Evolutionary conservation across 2,888 invertebrate genomes (phyloP), one percentile per base, ranked within the genome.

Genomic region (Sialis fuliginosa): DNA sequence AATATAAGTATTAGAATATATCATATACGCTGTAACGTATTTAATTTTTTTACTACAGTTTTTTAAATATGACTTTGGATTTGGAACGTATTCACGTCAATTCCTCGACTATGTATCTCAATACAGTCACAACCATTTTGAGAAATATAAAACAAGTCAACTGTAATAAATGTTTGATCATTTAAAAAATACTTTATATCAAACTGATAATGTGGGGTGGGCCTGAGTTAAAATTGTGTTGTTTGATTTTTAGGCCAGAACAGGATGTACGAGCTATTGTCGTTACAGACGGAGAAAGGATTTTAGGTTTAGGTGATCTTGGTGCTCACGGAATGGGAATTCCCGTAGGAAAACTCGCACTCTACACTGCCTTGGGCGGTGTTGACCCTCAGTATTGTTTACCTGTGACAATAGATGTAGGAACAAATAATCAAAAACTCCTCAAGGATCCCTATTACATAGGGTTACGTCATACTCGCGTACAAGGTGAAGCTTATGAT

Each of bases 311-410:
- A 46, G 98, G 98, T 3, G 98, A 98, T 67, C 72, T 97, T 52
- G 98, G 98, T 6, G 92, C 90, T 4, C 85, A 89, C 62, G 98
- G 98, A 8, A 98, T 98, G 95, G 98, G 97, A 52, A 99, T 98
- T 58, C 97, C 98, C 1, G 83, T 96, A 39, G 98, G 98, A 52
- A 99, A 98, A 69, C 70, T 99, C 53, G 79, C 96, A 4, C 72
- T 99, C 6, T 98, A 99, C 70, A 96, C 97, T 5, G 97, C 96
- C 0, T 71, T 99, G 49, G 97, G 92, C 30, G 96, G 95, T 49
- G 89, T 98, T 57, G 90, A 91, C 62, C 98, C 98, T 0, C 80
- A 86, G 54, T 88, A 95, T 65, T 92, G 92, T 60, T 72, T 99
- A 52, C 98, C 98, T 35, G 81, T 98, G 56, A 85, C 89, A 1